Percentiles rank a stretch among this genome's conserved stretches.
Evolutionary conservation across 2,797 vertebrate species (phyloP).

Genomic region (Huso huso): DNA sequence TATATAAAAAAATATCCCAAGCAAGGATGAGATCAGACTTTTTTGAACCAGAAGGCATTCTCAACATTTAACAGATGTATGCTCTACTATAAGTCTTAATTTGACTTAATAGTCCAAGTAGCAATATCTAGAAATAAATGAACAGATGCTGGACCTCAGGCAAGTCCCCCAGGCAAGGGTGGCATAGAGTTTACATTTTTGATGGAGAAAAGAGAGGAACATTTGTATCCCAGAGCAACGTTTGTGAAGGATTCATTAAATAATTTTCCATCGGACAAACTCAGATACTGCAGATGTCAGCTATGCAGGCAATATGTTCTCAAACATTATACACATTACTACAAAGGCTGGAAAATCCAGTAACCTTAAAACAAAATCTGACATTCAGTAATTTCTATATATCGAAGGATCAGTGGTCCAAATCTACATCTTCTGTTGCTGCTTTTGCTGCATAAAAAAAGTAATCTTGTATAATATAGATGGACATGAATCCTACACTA

Average conservation of each 20-base stretch:
- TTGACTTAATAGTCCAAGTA: slow-evolving; percentile 12
- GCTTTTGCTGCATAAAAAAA: too few species aligned
- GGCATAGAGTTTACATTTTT: slow-evolving; percentile 19
- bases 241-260: slow-evolving; percentile 37
- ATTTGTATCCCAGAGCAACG: slow-evolving; percentile 28
- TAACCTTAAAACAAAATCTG: slow-evolving; percentile 36
- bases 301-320: slow-evolving; percentile 33
- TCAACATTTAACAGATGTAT: not conserved
- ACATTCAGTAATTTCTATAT: too few species aligned
- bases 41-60: not conserved
- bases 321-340: slow-evolving; percentile 34
- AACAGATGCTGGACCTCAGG: slow-evolving; percentile 28
- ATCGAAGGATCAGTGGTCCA: too few species aligned
- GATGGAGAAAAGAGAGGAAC: slow-evolving; percentile 31
- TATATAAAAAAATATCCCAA: too few species aligned
- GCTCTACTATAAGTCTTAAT: not conserved
- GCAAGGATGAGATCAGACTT: not conserved
- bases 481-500: not conserved
- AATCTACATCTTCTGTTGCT: too few species aligned
- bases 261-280: slow-evolving; percentile 32
- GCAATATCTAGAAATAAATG: slow-evolving; percentile 35
- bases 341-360: slow-evolving; percentile 27
- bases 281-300: slow-evolving; percentile 31
- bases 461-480: too few species aligned
- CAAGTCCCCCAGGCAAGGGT: slow-evolving; percentile 21